phyloP scores from a whole-genome alignment of 64 coral and sea anemone species.

The Exaiptasia diaphana region DNA sequence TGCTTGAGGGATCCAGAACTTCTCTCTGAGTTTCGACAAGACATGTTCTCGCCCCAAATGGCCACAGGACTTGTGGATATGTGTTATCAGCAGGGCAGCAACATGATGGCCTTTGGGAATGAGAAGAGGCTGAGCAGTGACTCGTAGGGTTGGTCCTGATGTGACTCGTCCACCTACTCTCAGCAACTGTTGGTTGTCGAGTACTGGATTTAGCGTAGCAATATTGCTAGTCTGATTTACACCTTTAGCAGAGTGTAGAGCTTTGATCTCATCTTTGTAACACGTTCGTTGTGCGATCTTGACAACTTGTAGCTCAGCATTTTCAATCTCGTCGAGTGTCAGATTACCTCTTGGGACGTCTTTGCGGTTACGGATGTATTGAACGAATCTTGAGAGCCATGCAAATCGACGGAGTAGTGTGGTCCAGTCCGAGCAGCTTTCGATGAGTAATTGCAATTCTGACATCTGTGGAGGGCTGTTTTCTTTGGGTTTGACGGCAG shows the following conservation, averaged over 20 bases:
- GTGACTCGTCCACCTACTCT: constrained; percentile 31
- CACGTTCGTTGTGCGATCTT: neutral
- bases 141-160: neutral
- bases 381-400: neutral
- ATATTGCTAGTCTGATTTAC: neutral
- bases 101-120: constrained; percentile 15
- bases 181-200: constrained; percentile 21
- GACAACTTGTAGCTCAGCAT: neutral
- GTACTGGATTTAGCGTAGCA: constrained; percentile 6
- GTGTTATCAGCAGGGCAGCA: neutral
- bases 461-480: neutral
- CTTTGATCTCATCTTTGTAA: neutral
- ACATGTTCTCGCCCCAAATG: constrained; percentile 49
- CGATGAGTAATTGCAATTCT: neutral
- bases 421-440: constrained; percentile 26
- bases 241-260: neutral
- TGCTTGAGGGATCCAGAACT: constrained; percentile 26
- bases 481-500: neutral
- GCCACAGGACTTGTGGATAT: constrained; percentile 15
- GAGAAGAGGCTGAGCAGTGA: neutral
- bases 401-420: neutral
- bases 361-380: neutral
- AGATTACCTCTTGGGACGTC: neutral
- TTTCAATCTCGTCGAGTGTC: neutral
- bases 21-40: constrained; percentile 25